phyloP scores from a whole-genome alignment of 2,113 vertebrate species.

The Trachemys scripta region DNA sequence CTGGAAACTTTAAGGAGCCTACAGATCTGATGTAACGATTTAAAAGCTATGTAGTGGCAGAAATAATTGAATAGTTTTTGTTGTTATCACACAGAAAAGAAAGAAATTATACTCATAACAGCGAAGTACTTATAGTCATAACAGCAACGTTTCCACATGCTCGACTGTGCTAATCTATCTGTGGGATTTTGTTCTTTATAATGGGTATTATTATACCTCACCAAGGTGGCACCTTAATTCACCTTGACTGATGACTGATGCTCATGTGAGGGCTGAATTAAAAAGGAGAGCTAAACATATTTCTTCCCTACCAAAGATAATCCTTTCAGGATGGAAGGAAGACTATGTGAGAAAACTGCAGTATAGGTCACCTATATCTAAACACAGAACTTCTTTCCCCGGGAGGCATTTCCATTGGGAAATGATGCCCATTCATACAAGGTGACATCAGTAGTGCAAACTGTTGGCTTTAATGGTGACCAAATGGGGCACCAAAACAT shows the following conservation, averaged over 20 bases:
- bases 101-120: not conserved
- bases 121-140: not conserved
- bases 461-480: not conserved
- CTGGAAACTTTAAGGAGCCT: not conserved
- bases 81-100: not conserved
- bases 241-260: not conserved
- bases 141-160: not conserved
- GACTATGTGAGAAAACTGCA: rapidly evolving
- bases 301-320: not conserved
- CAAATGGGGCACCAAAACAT: rapidly evolving
- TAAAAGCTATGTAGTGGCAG: not conserved
- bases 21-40: not conserved
- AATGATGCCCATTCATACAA: not conserved
- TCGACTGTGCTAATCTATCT: not conserved
- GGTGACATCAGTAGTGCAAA: not conserved
- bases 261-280: not conserved
- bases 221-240: not conserved
- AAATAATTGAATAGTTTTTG: not conserved
- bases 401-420: not conserved
- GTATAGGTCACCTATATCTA: not conserved
- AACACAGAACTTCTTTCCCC: not conserved
- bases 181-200: not conserved
- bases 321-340: not conserved
- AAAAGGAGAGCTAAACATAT: not conserved
- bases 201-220: not conserved